Percentiles rank a stretch among this genome's conserved stretches.
These are phyloP conservation scores for Oreohelix idahoensis DNA, from an alignment of 1,140 invertebrate species.

Conservation along the genomic window DNA sequence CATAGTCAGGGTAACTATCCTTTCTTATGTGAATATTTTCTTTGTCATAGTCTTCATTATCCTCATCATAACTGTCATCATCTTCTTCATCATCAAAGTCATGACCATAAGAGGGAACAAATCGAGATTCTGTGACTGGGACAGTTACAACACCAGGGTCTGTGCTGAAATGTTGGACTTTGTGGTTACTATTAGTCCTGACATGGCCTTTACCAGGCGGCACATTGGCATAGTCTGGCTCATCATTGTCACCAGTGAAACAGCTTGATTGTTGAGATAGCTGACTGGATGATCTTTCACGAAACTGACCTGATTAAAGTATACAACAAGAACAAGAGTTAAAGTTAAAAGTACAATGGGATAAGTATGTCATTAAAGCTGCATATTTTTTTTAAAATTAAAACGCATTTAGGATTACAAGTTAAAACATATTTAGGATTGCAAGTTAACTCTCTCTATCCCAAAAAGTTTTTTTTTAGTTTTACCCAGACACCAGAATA, in stretches of 20 bases:
- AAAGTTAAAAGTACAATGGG: too few relatives aligned
- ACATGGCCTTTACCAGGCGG: slow-evolving; percentile 42
- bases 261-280: slow-evolving; percentile 48
- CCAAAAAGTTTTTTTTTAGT: too few relatives aligned
- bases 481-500: too few relatives aligned
- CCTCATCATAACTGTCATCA: slow-evolving; percentile 30
- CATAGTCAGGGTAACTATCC: slow-evolving; percentile 46
- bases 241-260: slow-evolving; percentile 50
- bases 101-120: background rate
- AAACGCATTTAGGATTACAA: too few relatives aligned
- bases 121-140: background rate
- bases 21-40: slow-evolving; percentile 38
- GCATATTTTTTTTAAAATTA: too few relatives aligned
- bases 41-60: slow-evolving; percentile 36
- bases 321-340: background rate
- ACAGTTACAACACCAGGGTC: background rate
- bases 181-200: background rate
- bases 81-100: background rate
- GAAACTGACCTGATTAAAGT: slow-evolving; percentile 16
- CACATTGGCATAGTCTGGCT: slow-evolving; percentile 71
- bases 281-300: slow-evolving; percentile 53
- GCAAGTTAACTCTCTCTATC: too few relatives aligned
- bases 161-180: background rate
- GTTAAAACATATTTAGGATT: too few relatives aligned
- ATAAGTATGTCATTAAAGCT: too few relatives aligned